A percentile compares a stretch with the other conserved stretches of the same genome.
Evolutionary conservation across 2,113 vertebrate genomes (phyloP).

Genomic region (Oreochromis niloticus): DNA sequence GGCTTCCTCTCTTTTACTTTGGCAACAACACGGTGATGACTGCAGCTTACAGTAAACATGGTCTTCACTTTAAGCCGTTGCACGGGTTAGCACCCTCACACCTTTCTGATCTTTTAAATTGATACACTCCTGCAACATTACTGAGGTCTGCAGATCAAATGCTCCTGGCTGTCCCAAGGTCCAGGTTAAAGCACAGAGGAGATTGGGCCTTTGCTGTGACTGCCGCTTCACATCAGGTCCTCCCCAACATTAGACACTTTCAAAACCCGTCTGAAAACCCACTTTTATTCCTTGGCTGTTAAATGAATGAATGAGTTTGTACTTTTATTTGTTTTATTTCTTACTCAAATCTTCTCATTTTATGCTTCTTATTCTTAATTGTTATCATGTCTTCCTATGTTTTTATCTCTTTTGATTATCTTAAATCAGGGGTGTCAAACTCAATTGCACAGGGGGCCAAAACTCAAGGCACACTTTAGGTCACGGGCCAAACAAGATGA

Average conservation of each 20-base stretch:
- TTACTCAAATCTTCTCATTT: not conserved
- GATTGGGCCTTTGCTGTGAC: not conserved
- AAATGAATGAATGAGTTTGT: not conserved
- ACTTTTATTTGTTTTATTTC: not conserved
- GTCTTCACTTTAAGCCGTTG: not conserved
- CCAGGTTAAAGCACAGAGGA: not conserved
- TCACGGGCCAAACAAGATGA: no score
- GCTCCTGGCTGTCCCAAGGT: not conserved
- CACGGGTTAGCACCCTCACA: not conserved
- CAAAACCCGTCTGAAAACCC: not conserved
- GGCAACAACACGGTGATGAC: not conserved
- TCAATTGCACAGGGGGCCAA: no score
- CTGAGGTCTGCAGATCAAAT: not conserved
- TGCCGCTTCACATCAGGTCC: not conserved
- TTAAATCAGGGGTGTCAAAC: no score
- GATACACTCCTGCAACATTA: not conserved
- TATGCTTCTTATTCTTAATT: not conserved
- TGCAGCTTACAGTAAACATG: not conserved
- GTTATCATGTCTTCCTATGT: no score
- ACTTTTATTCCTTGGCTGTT: not conserved
- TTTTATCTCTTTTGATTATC: not conserved
- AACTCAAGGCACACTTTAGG: no score
- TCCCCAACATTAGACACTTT: not conserved
- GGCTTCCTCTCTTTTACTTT: not conserved
- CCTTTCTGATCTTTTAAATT: not conserved